Percentiles rank a stretch among this genome's conserved stretches.
Evolutionary conservation across 2,113 vertebrate species (phyloP).

Genomic region (Fulica atra): DNA sequence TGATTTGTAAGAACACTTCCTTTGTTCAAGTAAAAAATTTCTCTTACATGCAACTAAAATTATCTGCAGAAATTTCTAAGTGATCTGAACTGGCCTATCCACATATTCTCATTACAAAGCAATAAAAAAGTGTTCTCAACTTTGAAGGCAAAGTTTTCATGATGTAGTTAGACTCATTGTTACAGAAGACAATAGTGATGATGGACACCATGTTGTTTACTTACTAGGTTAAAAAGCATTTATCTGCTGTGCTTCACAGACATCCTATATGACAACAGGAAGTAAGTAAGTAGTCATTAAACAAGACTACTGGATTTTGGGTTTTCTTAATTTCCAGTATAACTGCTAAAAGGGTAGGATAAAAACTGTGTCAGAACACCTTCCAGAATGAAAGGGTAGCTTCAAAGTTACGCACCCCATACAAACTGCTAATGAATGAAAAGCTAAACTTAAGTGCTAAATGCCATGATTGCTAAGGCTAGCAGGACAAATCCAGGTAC

Average conservation of each 20-base stretch:
- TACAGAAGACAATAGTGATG: neutral
- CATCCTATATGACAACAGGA: neutral
- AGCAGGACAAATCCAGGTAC: neutral
- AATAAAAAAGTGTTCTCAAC: constrained; percentile 36
- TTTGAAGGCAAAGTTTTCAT: constrained; percentile 25
- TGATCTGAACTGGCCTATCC: neutral
- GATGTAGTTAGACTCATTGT: neutral
- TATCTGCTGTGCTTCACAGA: neutral
- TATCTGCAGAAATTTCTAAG: constrained; percentile 12
- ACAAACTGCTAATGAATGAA: neutral
- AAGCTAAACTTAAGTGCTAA: neutral
- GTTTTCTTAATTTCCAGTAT: neutral
- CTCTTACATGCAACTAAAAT: neutral
- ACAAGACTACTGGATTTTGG: neutral
- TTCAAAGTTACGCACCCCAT: neutral
- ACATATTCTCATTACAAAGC: constrained; percentile 39
- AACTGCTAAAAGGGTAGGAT: neutral
- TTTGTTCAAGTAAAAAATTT: constrained; percentile 55
- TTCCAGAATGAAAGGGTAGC: neutral
- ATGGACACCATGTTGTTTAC: neutral
- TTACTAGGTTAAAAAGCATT: constrained; percentile 24
- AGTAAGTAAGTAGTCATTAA: neutral
- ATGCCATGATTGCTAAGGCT: neutral
- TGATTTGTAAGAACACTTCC: constrained; percentile 59
- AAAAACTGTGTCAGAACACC: neutral